Conservation (phyloP, 2,888 invertebrate species). For the Tridacna crocea region DNA sequence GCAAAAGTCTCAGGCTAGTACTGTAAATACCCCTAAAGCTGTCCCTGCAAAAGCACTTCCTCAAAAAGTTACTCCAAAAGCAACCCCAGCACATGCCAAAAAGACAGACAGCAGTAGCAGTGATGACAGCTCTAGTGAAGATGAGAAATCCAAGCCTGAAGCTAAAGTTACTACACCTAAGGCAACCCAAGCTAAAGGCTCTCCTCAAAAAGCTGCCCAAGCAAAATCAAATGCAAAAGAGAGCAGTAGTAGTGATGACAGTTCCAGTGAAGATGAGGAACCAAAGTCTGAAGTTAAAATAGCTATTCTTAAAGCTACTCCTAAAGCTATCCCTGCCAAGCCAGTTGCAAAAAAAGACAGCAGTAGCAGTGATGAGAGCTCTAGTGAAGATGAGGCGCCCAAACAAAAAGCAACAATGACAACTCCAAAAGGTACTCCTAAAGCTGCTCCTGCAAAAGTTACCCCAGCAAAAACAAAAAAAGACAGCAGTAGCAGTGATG, state of each 20-base stretch:
- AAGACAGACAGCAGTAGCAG: constrained; percentile 39
- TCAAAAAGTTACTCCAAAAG: constrained; percentile 44
- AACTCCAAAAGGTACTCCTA: constrained; percentile 25
- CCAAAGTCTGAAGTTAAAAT: constrained; percentile 20
- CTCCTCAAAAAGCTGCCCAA: constrained; percentile 23
- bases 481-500: constrained; percentile 27
- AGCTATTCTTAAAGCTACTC: constrained; percentile 33
- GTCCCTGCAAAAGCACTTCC: constrained; percentile 20
- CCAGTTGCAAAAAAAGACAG: constrained; percentile 34
- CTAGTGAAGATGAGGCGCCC: constrained; percentile 48
- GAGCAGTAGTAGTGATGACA: constrained; percentile 48
- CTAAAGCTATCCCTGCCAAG: constrained; percentile 34
- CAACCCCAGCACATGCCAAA: constrained; percentile 36
- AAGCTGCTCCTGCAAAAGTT: constrained; percentile 29
- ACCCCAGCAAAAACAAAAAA: constrained; percentile 8
- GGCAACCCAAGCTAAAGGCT: constrained; percentile 31
- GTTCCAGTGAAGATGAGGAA: constrained; percentile 43
- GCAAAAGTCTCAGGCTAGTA: no score
- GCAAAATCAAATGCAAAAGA: constrained; percentile 41
- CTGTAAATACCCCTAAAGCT: constrained; percentile 18
- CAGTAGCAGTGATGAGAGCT: constrained; percentile 62
- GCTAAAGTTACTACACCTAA: constrained; percentile 36
- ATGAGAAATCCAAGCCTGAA: constrained; percentile 48
- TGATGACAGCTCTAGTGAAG: constrained; percentile 38
- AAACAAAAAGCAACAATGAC: background rate